Percentiles rank a stretch among this genome's conserved stretches.
Conservation (phyloP, 2,888 invertebrate species). For the Diadegma fenestrale region DNA sequence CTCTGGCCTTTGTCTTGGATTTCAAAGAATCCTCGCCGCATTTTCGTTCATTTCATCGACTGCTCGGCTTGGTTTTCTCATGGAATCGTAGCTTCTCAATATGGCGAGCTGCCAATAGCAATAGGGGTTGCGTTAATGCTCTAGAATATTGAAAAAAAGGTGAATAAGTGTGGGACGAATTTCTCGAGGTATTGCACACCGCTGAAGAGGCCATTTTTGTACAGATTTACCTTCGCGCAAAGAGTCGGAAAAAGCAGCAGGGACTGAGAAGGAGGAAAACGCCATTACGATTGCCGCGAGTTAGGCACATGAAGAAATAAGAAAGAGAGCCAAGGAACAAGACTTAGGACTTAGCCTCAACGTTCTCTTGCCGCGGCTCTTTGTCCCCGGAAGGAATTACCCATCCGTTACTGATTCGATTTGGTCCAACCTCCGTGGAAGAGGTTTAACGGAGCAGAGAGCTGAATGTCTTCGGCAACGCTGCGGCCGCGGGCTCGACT, state of each 20-base stretch:
- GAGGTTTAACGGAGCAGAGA: slow-evolving; percentile 74
- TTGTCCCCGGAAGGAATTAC: slow-evolving; percentile 75
- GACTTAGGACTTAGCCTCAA: slow-evolving; percentile 44
- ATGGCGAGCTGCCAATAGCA: not conserved
- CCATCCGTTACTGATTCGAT: slow-evolving; percentile 78
- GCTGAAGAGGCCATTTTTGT: not conserved
- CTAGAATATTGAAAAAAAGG: not conserved
- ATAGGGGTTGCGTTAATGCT: not conserved
- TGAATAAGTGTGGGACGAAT: not conserved
- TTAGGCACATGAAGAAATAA: slow-evolving; percentile 5
- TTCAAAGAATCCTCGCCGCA: not conserved
- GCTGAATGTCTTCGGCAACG: slow-evolving; percentile 76
- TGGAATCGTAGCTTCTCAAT: not conserved
- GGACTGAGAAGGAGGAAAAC: slow-evolving; percentile 32
- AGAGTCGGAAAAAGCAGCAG: slow-evolving; percentile 9
- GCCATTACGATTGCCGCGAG: slow-evolving; percentile 57
- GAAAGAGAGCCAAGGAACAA: slow-evolving; percentile 1
- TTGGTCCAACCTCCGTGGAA: slow-evolving; percentile 70
- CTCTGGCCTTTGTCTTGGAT: not conserved
- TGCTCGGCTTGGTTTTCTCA: not conserved
- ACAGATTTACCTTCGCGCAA: slow-evolving; percentile 31
- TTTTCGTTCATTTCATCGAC: not conserved
- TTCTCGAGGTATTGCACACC: slow-evolving; percentile 23
- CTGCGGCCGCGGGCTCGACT: slow-evolving; percentile 33
- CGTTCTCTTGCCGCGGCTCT: slow-evolving; percentile 60